A percentile compares a stretch with the other conserved stretches of the same genome.
These are phyloP conservation scores for Drosophila subsilvestris DNA, from an alignment of 2,888 invertebrate genomes.

Conservation along the genomic window DNA sequence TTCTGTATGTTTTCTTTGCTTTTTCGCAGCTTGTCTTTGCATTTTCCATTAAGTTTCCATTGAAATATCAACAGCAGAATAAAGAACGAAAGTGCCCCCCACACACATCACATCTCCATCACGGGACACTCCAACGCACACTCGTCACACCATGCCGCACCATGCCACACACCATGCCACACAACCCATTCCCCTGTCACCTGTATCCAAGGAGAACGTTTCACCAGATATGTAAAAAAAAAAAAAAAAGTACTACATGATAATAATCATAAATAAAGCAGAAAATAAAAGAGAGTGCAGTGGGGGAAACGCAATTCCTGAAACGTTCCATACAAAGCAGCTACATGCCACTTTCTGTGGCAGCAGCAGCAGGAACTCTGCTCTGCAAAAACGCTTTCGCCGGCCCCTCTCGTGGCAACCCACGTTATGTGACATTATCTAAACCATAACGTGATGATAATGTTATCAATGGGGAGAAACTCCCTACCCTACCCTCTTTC, in stretches of 20 bases:
- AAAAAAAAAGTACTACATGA: conserved; percentile 27
- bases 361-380: background rate
- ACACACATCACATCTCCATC: background rate
- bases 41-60: background rate
- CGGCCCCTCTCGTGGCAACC: background rate
- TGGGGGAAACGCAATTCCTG: background rate
- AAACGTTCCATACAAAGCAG: background rate
- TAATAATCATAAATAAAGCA: conserved; percentile 42
- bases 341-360: background rate
- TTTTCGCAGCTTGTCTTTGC: background rate
- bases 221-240: background rate
- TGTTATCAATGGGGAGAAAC: background rate
- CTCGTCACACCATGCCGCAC: too few species aligned
- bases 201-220: background rate
- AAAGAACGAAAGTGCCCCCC: background rate
- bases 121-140: too few species aligned
- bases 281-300: conserved; percentile 4
- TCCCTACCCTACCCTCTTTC: too few species aligned
- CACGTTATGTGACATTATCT: background rate
- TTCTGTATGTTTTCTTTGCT: background rate
- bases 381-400: background rate
- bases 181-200: background rate
- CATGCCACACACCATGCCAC: too few species aligned
- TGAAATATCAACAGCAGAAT: background rate
- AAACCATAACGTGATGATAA: background rate